phyloP scores from a whole-genome alignment of 2,888 invertebrate genomes.

The Salticus scenicus region DNA sequence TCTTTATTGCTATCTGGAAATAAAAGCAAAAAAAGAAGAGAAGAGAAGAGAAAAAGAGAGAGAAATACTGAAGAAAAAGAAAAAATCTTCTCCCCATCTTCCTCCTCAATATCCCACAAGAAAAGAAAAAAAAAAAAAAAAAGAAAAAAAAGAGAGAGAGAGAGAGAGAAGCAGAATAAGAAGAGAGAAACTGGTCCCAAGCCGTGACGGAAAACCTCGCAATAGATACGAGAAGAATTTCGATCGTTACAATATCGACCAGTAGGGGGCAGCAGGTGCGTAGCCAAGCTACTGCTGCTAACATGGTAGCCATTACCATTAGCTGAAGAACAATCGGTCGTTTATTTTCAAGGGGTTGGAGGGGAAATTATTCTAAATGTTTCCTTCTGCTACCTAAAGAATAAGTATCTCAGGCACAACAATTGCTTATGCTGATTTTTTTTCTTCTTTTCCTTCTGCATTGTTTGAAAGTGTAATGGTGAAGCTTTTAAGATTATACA shows the following conservation, averaged over 20 bases:
- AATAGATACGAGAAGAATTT: constrained; percentile 45
- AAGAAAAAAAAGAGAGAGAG: not conserved
- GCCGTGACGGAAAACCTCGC: constrained; percentile 16
- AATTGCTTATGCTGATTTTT: constrained; percentile 33
- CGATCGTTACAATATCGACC: constrained; percentile 64
- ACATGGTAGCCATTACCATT: constrained; percentile 54
- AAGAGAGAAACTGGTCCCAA: constrained; percentile 22
- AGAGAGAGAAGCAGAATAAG: no score
- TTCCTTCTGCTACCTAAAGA: constrained; percentile 40
- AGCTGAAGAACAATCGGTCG: constrained; percentile 60
- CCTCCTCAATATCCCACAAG: no score
- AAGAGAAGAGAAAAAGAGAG: no score
- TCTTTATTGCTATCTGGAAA: no score
- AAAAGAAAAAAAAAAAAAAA: not conserved
- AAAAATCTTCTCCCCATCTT: no score
- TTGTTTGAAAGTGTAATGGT: constrained; percentile 3
- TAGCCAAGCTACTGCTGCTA: constrained; percentile 25
- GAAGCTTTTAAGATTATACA: constrained; percentile 4
- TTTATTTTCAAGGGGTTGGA: constrained; percentile 38
- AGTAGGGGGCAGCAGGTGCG: constrained; percentile 64
- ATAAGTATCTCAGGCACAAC: constrained; percentile 35
- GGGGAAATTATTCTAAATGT: constrained; percentile 59
- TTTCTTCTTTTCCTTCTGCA: constrained; percentile 22
- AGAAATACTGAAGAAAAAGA: no score
- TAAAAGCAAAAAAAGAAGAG: no score